phyloP scores from a whole-genome alignment of 1,140 invertebrate species.

The Eufriesea mexicana region DNA sequence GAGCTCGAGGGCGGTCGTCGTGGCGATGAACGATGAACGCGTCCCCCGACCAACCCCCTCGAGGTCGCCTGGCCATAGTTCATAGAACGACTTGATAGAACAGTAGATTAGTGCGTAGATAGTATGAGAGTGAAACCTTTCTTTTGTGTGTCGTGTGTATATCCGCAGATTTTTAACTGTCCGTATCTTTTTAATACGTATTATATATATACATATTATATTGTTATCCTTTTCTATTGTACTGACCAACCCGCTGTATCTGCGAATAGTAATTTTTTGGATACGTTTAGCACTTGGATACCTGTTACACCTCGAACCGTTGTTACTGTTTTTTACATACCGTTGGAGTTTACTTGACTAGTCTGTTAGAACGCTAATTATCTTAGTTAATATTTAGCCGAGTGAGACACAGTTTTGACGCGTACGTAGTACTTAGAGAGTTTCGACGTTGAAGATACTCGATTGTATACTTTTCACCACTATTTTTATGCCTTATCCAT shows the following conservation, averaged over 20 bases:
- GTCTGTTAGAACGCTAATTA: slow-evolving; percentile 65
- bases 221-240: slow-evolving; percentile 43
- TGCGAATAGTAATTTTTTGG: slow-evolving; percentile 56
- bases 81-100: slow-evolving; percentile 70
- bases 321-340: slow-evolving; percentile 54
- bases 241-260: slow-evolving; percentile 50
- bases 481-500: slow-evolving; percentile 21
- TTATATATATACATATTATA: slow-evolving; percentile 19
- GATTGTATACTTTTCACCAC: slow-evolving; percentile 24
- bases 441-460: slow-evolving; percentile 48
- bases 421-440: slow-evolving; percentile 62
- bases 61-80: slow-evolving; percentile 61
- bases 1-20: slow-evolving; percentile 20
- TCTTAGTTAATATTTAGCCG: slow-evolving; percentile 58
- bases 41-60: slow-evolving; percentile 13
- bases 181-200: slow-evolving; percentile 40
- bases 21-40: not conserved
- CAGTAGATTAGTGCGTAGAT: slow-evolving; percentile 78
- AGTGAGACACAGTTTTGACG: slow-evolving; percentile 55
- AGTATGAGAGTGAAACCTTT: slow-evolving; percentile 75
- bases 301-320: slow-evolving; percentile 39
- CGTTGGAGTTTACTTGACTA: slow-evolving; percentile 61
- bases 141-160: slow-evolving; percentile 76
- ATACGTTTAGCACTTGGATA: slow-evolving; percentile 52
- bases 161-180: slow-evolving; percentile 62